These are phyloP conservation scores for Drosophila maculinotata DNA, from an alignment of 2,888 invertebrate genomes.

Conservation along the genomic window DNA sequence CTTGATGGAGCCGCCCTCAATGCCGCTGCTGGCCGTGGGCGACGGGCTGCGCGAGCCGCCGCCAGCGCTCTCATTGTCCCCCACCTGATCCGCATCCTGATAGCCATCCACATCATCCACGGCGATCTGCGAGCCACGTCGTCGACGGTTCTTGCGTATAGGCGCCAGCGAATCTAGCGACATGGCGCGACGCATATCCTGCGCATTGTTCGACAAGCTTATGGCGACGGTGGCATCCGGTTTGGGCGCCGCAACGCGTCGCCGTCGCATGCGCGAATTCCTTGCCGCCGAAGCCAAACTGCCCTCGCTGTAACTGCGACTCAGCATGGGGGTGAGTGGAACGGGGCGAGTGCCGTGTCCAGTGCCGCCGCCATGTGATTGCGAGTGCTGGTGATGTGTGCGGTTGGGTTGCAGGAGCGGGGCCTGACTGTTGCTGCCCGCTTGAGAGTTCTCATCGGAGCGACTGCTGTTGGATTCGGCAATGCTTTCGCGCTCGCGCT, in stretches of 20 bases:
- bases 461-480: conserved; percentile 78
- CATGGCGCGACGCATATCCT: conserved; percentile 76
- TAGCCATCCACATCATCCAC: conserved; percentile 81
- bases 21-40: conserved; percentile 94
- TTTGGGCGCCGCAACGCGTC: conserved; percentile 62
- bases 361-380: conserved; percentile 56
- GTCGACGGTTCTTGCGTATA: conserved; percentile 50
- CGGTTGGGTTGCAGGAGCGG: conserved; percentile 42
- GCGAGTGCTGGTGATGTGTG: conserved; percentile 68
- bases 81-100: conserved; percentile 58
- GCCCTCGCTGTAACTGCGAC: conserved; percentile 87
- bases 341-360: conserved; percentile 55
- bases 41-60: conserved; percentile 92
- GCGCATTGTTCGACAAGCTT: conserved; percentile 48
- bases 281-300: conserved; percentile 84
- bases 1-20: conserved; percentile 91
- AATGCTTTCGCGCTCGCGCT: conserved; percentile 72
- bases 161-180: conserved; percentile 80
- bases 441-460: conserved; percentile 76
- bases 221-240: conserved; percentile 14
- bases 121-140: conserved; percentile 61
- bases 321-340: conserved; percentile 80
- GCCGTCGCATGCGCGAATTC: conserved; percentile 71
- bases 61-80: conserved; percentile 79
- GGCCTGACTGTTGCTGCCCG: conserved; percentile 45